Evolutionary conservation across 2,113 vertebrate species (phyloP).

Genomic region (Orientallactaga bullata): DNA sequence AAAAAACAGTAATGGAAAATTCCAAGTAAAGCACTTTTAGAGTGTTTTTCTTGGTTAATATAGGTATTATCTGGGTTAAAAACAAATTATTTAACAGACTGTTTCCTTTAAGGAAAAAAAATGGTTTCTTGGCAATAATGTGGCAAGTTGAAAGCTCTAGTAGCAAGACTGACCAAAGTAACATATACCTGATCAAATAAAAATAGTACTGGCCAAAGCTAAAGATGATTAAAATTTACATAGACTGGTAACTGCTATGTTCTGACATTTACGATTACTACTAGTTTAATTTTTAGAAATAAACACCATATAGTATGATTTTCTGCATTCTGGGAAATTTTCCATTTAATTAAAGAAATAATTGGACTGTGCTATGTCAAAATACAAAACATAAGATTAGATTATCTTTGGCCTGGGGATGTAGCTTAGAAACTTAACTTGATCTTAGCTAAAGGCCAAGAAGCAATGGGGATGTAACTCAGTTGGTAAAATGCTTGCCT

Average conservation of each 20-base stretch:
- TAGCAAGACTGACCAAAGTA: slow-evolving; percentile 55
- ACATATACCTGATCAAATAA: slow-evolving; percentile 40
- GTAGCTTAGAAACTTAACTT: too few species aligned
- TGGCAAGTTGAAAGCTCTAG: slow-evolving; percentile 46
- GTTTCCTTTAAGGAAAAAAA: slow-evolving; percentile 62
- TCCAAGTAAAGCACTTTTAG: slow-evolving; percentile 63
- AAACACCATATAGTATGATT: not conserved
- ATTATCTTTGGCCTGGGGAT: not conserved
- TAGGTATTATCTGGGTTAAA: slow-evolving; percentile 51
- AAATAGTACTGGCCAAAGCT: slow-evolving; percentile 22
- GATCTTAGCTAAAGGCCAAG: too few species aligned
- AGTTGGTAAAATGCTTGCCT: not conserved
- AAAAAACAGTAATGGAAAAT: slow-evolving; percentile 43
- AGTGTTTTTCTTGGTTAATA: slow-evolving; percentile 61
- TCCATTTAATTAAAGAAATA: slow-evolving; percentile 34
- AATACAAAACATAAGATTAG: slow-evolving; percentile 11
- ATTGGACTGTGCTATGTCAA: slow-evolving; percentile 19
- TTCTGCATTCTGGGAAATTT: not conserved
- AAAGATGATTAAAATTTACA: slow-evolving; percentile 42
- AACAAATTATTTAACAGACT: slow-evolving; percentile 67
- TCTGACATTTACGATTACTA: slow-evolving; percentile 29
- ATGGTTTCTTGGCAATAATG: slow-evolving; percentile 54
- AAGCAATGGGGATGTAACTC: not conserved
- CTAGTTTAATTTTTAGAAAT: not conserved
- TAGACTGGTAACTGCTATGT: not conserved